Conservation (phyloP, 1,140 invertebrate genomes). For the Diploscapter pachys region DNA sequence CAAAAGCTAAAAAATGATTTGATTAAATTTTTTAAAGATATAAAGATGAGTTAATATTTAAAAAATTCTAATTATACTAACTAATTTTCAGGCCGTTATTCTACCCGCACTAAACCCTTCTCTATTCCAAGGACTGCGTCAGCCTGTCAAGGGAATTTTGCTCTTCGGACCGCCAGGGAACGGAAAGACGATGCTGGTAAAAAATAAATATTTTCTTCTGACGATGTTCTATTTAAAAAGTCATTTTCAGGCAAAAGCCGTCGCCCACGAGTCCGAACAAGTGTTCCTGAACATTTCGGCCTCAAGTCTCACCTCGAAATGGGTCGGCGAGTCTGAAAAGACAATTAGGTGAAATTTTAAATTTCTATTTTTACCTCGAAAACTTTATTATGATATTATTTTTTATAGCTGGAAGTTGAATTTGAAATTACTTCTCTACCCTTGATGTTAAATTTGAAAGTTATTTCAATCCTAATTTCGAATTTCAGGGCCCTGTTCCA, state of each 20-base stretch:
- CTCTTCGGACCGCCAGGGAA: slow-evolving; percentile 87
- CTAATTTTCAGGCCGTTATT: slow-evolving; percentile 28
- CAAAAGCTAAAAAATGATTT: too few species aligned
- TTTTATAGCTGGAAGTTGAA: too few species aligned
- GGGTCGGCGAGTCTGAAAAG: slow-evolving; percentile 61
- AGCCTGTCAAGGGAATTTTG: slow-evolving; percentile 86
- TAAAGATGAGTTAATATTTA: too few species aligned
- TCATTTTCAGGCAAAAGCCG: slow-evolving; percentile 70
- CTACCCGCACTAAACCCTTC: slow-evolving; percentile 44
- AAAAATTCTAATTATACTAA: too few species aligned
- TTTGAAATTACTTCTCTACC: too few species aligned
- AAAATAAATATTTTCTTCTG: background rate
- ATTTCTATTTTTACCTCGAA: too few species aligned
- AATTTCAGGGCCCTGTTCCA: slow-evolving; percentile 60
- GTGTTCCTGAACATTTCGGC: slow-evolving; percentile 62
- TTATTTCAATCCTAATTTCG: too few species aligned
- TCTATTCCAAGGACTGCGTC: slow-evolving; percentile 81
- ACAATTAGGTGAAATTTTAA: slow-evolving; percentile 58
- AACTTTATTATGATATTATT: too few species aligned
- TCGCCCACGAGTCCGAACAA: slow-evolving; percentile 61
- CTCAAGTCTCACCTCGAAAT: slow-evolving; percentile 62
- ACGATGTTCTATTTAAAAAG: background rate
- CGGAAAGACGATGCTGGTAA: slow-evolving; percentile 70
- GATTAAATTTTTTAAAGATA: too few species aligned
- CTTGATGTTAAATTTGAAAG: too few species aligned